phyloP scores from a whole-genome alignment of 1,140 invertebrate species.

The Diprion similis region DNA sequence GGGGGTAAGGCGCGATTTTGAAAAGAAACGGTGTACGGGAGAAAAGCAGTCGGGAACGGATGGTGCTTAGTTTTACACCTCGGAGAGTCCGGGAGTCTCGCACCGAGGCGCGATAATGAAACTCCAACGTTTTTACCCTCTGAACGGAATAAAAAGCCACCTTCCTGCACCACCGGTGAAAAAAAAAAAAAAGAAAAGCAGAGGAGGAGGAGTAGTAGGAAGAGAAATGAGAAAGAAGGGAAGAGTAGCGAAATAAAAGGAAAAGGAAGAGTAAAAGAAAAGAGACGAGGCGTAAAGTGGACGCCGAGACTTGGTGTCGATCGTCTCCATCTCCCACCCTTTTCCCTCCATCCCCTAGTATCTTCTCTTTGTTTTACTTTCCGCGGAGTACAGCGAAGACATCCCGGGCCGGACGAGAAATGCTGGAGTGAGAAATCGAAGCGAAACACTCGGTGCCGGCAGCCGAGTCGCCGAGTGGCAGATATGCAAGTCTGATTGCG shows the following conservation, averaged over 20 bases:
- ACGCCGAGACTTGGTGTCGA: slow-evolving; percentile 8
- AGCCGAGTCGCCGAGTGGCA: not conserved
- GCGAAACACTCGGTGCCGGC: not conserved
- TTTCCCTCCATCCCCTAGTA: not conserved
- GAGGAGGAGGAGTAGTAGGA: not conserved
- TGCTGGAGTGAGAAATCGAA: not conserved
- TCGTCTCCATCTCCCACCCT: not conserved
- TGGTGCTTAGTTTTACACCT: slow-evolving; percentile 7
- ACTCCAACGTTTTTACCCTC: slow-evolving; percentile 30
- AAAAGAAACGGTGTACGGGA: not conserved
- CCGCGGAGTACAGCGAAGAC: not conserved
- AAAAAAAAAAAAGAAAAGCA: slow-evolving; percentile 9
- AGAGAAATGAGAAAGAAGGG: slow-evolving; percentile 11
- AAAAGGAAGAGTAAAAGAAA: slow-evolving; percentile 4
- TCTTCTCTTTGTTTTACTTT: not conserved
- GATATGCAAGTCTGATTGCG: slow-evolving; percentile 1
- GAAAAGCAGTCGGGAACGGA: slow-evolving; percentile 2
- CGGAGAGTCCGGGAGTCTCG: slow-evolving; percentile 5
- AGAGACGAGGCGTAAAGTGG: slow-evolving; percentile 4
- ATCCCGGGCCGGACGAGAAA: not conserved
- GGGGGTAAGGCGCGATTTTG: no score
- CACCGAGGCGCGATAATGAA: slow-evolving; percentile 36
- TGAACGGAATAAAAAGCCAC: slow-evolving; percentile 25
- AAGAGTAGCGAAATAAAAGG: slow-evolving; percentile 9
- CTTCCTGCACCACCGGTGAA: slow-evolving; percentile 8